phyloP scores from a whole-genome alignment of 2,113 vertebrate genomes.

The Lynx canadensis region DNA sequence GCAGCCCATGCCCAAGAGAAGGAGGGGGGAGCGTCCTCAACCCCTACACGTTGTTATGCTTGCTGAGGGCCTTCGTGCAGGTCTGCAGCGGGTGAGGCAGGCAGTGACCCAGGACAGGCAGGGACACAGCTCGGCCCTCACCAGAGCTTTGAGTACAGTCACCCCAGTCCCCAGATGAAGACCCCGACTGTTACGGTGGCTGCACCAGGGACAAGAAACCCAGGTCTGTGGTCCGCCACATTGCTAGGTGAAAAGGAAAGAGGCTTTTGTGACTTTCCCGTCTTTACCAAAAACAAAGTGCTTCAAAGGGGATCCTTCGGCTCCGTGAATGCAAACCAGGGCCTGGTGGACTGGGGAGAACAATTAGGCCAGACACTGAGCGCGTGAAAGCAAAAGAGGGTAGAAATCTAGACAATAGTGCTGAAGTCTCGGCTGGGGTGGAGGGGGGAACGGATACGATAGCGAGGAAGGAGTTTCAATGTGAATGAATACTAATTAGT shows the following conservation, averaged over 20 bases:
- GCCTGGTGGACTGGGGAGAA: not conserved
- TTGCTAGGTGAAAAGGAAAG: not conserved
- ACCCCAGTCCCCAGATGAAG: not conserved
- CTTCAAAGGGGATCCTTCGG: not conserved
- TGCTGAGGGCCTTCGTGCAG: not conserved
- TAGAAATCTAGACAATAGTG: conserved; percentile 61
- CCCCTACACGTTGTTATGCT: accelerated
- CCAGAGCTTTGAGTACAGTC: not conserved
- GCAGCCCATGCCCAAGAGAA: accelerated
- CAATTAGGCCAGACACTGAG: conserved; percentile 20
- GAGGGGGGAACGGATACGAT: conserved; percentile 46
- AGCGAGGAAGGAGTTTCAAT: conserved; percentile 81
- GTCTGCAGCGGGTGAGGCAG: accelerated
- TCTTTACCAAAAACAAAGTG: not conserved
- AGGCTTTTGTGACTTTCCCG: not conserved
- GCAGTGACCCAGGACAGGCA: not conserved
- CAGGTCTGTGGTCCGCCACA: not conserved
- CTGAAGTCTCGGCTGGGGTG: conserved; percentile 53
- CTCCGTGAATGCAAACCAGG: not conserved
- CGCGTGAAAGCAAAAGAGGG: not conserved
- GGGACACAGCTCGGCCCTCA: accelerated
- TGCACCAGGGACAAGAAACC: not conserved
- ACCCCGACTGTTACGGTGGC: not conserved
- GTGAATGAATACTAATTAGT: conserved; percentile 89
- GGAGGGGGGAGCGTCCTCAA: accelerated